Evolutionary conservation across 2,888 invertebrate genomes (phyloP).

Genomic region (Zygaena filipendulae): DNA sequence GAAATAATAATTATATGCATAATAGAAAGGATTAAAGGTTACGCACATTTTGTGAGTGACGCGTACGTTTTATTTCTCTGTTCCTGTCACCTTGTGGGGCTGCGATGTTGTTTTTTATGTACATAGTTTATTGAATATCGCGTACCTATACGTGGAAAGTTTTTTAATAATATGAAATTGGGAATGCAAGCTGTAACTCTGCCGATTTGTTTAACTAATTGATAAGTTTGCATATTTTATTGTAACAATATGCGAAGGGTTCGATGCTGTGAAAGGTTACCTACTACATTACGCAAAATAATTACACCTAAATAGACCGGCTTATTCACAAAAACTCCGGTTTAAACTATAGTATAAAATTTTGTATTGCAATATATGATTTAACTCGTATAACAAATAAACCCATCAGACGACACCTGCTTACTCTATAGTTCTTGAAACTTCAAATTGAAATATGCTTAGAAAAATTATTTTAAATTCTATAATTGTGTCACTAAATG

Average conservation of each 20-base stretch:
- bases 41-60: conserved; percentile 43
- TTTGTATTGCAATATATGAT: too few species aligned
- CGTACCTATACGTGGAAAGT: conserved; percentile 14
- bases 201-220: conserved; percentile 39
- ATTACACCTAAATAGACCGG: too few species aligned
- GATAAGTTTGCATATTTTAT: conserved; percentile 29
- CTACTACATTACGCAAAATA: too few species aligned
- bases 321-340: too few species aligned
- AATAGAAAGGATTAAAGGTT: conserved; percentile 62
- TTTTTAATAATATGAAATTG: conserved; percentile 53
- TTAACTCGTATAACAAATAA: too few species aligned
- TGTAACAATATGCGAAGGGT: conserved; percentile 13
- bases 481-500: too few species aligned
- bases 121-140: conserved; percentile 32
- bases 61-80: conserved; percentile 42
- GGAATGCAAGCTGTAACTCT: conserved; percentile 40
- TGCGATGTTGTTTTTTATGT: conserved; percentile 47
- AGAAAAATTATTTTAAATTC: too few species aligned
- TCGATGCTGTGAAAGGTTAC: too few species aligned
- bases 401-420: too few species aligned
- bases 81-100: conserved; percentile 57
- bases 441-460: too few species aligned
- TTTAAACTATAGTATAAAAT: too few species aligned
- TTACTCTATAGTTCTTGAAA: too few species aligned
- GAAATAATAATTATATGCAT: conserved; percentile 70